Conservation (phyloP, 2,113 vertebrate genomes). For the Rhinolophus sinicus region DNA sequence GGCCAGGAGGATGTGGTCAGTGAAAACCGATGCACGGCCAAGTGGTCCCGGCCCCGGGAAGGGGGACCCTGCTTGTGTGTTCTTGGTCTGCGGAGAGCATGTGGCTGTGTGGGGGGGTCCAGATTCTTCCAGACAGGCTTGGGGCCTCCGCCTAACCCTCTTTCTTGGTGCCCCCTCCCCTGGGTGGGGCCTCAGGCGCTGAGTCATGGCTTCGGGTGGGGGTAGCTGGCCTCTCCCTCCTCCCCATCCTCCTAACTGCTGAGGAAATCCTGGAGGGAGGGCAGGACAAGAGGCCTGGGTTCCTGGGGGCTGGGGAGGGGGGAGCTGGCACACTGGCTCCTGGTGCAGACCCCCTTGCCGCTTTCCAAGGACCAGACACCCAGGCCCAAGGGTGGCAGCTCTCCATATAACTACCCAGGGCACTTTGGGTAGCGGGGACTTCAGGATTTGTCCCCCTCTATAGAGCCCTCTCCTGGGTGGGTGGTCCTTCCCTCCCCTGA, state of each 20-base stretch:
- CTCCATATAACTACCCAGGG: not conserved
- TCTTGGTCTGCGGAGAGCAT: not conserved
- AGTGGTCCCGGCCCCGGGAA: not conserved
- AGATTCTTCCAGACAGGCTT: not conserved
- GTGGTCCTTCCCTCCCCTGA: not conserved
- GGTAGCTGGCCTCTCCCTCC: not conserved
- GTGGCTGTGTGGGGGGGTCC: not conserved
- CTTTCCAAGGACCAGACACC: not conserved
- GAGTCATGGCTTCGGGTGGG: conserved; percentile 62
- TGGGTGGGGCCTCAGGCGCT: conserved; percentile 68
- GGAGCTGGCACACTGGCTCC: not conserved
- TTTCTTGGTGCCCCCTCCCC: not conserved
- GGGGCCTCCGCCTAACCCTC: not conserved
- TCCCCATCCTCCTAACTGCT: not conserved
- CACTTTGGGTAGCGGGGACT: not conserved
- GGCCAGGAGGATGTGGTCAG: not conserved
- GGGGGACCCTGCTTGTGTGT: not conserved
- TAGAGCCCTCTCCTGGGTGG: not conserved
- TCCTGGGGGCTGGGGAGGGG: no score
- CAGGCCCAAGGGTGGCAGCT: not conserved
- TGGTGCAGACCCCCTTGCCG: not conserved
- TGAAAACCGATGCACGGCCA: not conserved
- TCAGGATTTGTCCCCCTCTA: not conserved
- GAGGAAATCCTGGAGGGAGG: not conserved
- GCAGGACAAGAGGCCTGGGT: not conserved